These are phyloP conservation scores for Diglossa cyanea DNA, from an alignment of 2,797 vertebrate genomes.

Conservation along the genomic window DNA sequence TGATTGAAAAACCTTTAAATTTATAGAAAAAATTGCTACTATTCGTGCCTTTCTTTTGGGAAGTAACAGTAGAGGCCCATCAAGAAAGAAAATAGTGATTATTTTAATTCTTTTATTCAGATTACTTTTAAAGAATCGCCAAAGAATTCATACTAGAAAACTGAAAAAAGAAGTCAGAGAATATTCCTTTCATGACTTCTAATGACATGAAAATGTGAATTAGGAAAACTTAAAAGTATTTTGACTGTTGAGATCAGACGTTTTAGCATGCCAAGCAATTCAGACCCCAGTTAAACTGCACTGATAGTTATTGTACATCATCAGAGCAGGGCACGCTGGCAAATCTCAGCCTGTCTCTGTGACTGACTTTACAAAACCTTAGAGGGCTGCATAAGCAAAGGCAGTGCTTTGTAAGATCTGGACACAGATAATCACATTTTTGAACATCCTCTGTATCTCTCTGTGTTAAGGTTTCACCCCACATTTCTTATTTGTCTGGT, in stretches of 20 bases:
- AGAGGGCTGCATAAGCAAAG: not conserved
- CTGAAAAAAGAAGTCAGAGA: not conserved
- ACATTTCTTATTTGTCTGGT: not conserved
- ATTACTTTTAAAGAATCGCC: not conserved
- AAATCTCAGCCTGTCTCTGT: not conserved
- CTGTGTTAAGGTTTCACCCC: not conserved
- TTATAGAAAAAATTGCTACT: not conserved
- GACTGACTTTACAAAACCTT: not conserved
- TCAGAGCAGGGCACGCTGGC: not conserved
- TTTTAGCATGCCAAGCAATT: not conserved
- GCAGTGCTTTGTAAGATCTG: not conserved
- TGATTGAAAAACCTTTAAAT: not conserved
- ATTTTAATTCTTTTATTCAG: not conserved
- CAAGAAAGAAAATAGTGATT: not conserved
- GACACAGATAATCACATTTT: not conserved
- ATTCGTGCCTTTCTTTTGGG: not conserved
- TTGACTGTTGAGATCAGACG: not conserved
- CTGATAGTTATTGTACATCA: not conserved
- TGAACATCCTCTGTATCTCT: not conserved
- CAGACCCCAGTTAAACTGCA: not conserved
- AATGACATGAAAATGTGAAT: not conserved
- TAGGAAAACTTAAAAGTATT: not conserved
- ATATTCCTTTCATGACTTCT: not conserved
- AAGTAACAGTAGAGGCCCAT: not conserved
- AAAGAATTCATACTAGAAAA: not conserved